Evolutionary conservation across 2,113 vertebrate species (phyloP).

Genomic region (Pangasianodon gigas): DNA sequence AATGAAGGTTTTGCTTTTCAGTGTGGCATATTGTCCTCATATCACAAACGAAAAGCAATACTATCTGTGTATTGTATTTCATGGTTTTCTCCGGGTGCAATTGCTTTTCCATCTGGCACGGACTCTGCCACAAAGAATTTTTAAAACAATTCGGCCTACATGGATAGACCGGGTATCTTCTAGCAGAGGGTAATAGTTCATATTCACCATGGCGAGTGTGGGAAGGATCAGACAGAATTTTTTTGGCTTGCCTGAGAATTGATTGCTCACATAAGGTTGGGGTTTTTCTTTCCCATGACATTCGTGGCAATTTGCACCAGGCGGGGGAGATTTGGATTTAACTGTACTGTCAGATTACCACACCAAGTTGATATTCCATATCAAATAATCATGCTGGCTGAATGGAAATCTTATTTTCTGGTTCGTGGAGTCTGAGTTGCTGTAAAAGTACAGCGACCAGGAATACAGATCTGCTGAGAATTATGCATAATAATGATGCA

Average conservation of each 20-base stretch:
- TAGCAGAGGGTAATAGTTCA: slow-evolving; percentile 13
- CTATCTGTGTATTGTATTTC: neutral
- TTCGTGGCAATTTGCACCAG: slow-evolving; percentile 20
- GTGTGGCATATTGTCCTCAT: slow-evolving; percentile 1
- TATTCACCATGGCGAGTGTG: slow-evolving; percentile 5
- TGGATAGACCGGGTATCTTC: neutral
- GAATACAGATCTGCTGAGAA: neutral
- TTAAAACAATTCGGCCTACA: slow-evolving; percentile 7
- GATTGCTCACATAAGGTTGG: slow-evolving; percentile 21
- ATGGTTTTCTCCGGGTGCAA: neutral
- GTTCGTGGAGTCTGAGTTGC: neutral
- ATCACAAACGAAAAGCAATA: slow-evolving; percentile 16
- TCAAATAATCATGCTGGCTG: neutral
- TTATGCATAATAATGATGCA: neutral
- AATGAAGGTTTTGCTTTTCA: neutral
- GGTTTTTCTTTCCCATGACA: slow-evolving; percentile 17
- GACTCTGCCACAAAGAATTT: neutral
- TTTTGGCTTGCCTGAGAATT: slow-evolving; percentile 7
- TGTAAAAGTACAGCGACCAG: neutral
- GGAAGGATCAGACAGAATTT: slow-evolving; percentile 13
- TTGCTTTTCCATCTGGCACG: neutral
- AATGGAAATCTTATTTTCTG: slow-evolving; percentile 6
- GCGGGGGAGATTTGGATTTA: neutral
- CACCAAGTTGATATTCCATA: slow-evolving; percentile 7
- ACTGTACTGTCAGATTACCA: slow-evolving; percentile 3